Evolutionary conservation across 2,888 invertebrate genomes (phyloP), one percentile per base, ranked within the genome.

Genomic region (Coremacera marginata): DNA sequence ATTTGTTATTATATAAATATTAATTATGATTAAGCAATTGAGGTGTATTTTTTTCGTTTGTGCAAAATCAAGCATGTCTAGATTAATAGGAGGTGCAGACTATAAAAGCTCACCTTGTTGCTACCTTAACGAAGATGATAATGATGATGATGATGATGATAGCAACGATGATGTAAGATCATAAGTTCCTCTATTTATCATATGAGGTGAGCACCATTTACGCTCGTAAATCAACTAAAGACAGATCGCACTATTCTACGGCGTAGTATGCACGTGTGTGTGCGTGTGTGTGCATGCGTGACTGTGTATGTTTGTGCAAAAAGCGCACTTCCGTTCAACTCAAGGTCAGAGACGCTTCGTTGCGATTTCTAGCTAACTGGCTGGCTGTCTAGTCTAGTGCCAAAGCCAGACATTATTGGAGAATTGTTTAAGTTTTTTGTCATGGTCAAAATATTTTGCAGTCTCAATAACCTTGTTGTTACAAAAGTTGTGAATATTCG

Each of bases 271-370:
- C 8, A 25, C 60, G 60, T 55, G 60, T n/a, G 25, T 25, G 44
- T 60, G 25, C 44, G 73, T 37, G 22, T 49, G n/a, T 72, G 14
- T 55, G 16, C n/a, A 31, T 16, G 31, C 19, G 14, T n/a, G n/a
- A 63, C 11, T 62, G 22, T 55, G 75, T 70, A 19, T 9, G n/a
- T 19, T 34, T 76, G 57, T 52, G 62, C 68, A 76, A 75, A 72
- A 62, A 76, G 67, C 75, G 76, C 68, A 72, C 55, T 75, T 75
- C 67, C 75, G 57, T 37, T 55, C 34, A 57, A 14, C 19, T 67
- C 52, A 67, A 75, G 67, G 67, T 37, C 67, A 67, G 25, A 27
- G 52, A 19, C 37, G 34, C 51, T 63, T 73, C 52, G 65, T 65
- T 31, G 9, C 25, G 3, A 22, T 27, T 49, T 52, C 63, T 49